Evolutionary conservation across 2,113 vertebrate genomes (phyloP), one percentile per base, ranked within the genome.

Genomic region (Callospermophilus lateralis): DNA sequence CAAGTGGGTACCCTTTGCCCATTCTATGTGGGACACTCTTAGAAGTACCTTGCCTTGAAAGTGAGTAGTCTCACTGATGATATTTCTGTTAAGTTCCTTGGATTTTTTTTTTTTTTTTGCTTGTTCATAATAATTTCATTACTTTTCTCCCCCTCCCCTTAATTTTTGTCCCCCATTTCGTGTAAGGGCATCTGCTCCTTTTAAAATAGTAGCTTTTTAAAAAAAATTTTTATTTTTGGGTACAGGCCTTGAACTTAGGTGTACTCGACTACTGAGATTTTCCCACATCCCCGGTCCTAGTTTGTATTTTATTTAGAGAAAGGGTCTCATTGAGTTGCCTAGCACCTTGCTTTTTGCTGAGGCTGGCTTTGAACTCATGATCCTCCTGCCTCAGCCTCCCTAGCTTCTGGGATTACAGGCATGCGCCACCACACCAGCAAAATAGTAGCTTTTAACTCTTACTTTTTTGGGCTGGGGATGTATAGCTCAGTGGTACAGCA

Each of bases 391-490:
- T 53, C 51, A 53, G 51, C 51, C 13, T 53, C 15, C 51, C 51
- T 16, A 53, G 15, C 3, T 53, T 13, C 51, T 53, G 51, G 51
- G 51, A 53, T 53, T 53, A 53, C 51, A 53, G 51, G 51, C 51
- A 53, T 53, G 51, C 4, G 3, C 51, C 51, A 17, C 51, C 15
- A 15, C 4, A 16, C 51, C 51, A 16, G 51, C 51, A 85, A 76
- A 74, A 78, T 63, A 88, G 34, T 80, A 86, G n/a, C 74, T 95
- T 89, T 95, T 73, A 93, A 92, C 65, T 72, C 80, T 81, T 85
- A 58, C 32, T 87, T 96, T 93, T 94, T 63, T 42, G 32, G 37
- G 26, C 9, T 39, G 70, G n/a, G 24, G 37, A 17, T 84, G n/a
- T 77, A 13, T 51, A 83, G 37, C 4, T 55, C 55, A 74, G n/a